phyloP scores from a whole-genome alignment of 2,888 invertebrate species.

The Aspidapion aeneum region DNA sequence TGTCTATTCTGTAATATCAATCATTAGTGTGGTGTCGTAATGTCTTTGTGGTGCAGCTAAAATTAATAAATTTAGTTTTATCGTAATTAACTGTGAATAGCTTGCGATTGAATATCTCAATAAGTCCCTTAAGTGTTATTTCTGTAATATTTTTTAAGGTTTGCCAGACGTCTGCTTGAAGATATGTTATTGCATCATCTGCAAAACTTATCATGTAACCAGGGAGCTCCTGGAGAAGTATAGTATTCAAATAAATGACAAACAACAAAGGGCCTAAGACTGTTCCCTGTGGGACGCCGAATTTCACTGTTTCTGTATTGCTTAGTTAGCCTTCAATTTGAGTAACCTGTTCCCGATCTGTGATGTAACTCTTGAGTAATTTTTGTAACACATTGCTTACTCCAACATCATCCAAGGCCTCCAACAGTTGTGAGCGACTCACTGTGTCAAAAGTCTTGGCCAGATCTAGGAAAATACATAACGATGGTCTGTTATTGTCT shows the following conservation, averaged over 20 bases:
- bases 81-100: not conserved
- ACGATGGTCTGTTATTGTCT: constrained; percentile 2
- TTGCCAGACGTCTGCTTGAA: not conserved
- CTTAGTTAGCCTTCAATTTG: not conserved
- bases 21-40: not conserved
- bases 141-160: not conserved
- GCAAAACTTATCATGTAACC: not conserved
- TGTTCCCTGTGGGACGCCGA: constrained; percentile 5
- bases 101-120: not conserved
- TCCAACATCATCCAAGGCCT: constrained; percentile 5
- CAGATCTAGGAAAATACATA: constrained; percentile 9
- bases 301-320: not conserved
- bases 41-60: constrained; percentile 3
- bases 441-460: constrained; percentile 15
- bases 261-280: constrained; percentile 4
- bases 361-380: constrained; percentile 8
- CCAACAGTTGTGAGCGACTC: constrained; percentile 1
- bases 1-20: not conserved
- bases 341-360: not conserved
- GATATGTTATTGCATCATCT: not conserved
- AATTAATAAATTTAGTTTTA: not conserved
- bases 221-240: not conserved
- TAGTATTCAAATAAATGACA: constrained; percentile 3
- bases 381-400: constrained; percentile 3
- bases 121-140: not conserved